These are phyloP conservation scores for Erinaceus europaeus DNA, from an alignment of 2,113 vertebrate genomes.

Conservation along the genomic window DNA sequence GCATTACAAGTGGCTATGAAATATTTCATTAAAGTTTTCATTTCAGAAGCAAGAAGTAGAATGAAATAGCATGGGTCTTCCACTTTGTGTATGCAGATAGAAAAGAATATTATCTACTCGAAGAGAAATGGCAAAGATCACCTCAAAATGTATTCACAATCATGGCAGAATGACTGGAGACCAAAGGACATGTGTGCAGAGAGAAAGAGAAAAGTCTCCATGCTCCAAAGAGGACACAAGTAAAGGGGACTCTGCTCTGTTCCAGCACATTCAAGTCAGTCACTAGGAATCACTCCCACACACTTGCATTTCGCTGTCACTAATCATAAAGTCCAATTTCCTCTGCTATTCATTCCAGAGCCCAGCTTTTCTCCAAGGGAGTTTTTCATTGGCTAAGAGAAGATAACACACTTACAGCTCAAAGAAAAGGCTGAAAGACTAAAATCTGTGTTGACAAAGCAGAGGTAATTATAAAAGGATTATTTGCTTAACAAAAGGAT, in stretches of 20 bases:
- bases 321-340: not conserved
- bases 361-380: not conserved
- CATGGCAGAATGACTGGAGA: not conserved
- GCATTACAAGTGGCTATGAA: not conserved
- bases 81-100: not conserved
- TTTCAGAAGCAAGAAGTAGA: not conserved
- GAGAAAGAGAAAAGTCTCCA: not conserved
- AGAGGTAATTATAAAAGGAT: slow-evolving; percentile 47
- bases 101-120: slow-evolving; percentile 1
- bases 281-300: not conserved
- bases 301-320: not conserved
- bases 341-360: not conserved
- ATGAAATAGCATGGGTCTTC: not conserved
- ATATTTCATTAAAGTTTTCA: not conserved
- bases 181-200: not conserved
- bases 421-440: not conserved
- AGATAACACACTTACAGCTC: not conserved
- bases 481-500: slow-evolving; percentile 57
- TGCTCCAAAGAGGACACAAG: not conserved
- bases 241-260: not conserved
- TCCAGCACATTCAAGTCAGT: not conserved
- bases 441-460: slow-evolving; percentile 28
- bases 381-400: not conserved
- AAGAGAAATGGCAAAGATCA: not conserved
- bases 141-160: not conserved